Percentiles rank a stretch among this genome's conserved stretches.
Evolutionary conservation across 2,797 vertebrate genomes (phyloP).

Genomic region (Balearica regulorum): DNA sequence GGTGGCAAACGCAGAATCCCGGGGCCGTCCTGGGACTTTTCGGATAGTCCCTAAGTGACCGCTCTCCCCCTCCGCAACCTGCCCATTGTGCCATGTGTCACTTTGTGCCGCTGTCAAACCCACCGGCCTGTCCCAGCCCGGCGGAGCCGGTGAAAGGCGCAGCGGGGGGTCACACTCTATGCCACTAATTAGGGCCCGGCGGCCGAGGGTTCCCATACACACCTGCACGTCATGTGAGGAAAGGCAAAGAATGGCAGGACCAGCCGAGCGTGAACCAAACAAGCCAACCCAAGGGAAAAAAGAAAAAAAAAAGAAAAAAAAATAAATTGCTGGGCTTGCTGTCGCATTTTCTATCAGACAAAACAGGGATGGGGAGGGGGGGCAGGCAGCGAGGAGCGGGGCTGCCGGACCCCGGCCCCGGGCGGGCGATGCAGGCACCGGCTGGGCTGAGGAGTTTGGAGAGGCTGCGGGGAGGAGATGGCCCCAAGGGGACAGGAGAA

Average conservation of each 20-base stretch:
- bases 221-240: conserved; percentile 89
- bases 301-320: too few relatives aligned
- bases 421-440: not conserved
- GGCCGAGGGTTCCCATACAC: conserved; percentile 84
- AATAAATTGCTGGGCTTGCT: not conserved
- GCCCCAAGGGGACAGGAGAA: not conserved
- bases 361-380: not conserved
- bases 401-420: not conserved
- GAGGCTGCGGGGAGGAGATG: not conserved
- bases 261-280: conserved; percentile 61
- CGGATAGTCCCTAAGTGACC: conserved; percentile 54
- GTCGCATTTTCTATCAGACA: not conserved
- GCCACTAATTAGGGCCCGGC: conserved; percentile 88
- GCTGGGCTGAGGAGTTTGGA: not conserved
- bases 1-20: not conserved
- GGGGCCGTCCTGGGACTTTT: not conserved
- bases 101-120: conserved; percentile 57
- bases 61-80: not conserved
- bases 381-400: not conserved
- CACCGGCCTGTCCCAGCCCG: conserved; percentile 18
- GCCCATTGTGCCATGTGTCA: conserved; percentile 75
- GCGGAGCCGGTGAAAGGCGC: conserved; percentile 78
- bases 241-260: conserved; percentile 5
- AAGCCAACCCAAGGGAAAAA: not conserved
- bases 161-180: conserved; percentile 79